These are phyloP conservation scores for Philaethria dido DNA, from an alignment of 2,888 invertebrate genomes.

Conservation along the genomic window DNA sequence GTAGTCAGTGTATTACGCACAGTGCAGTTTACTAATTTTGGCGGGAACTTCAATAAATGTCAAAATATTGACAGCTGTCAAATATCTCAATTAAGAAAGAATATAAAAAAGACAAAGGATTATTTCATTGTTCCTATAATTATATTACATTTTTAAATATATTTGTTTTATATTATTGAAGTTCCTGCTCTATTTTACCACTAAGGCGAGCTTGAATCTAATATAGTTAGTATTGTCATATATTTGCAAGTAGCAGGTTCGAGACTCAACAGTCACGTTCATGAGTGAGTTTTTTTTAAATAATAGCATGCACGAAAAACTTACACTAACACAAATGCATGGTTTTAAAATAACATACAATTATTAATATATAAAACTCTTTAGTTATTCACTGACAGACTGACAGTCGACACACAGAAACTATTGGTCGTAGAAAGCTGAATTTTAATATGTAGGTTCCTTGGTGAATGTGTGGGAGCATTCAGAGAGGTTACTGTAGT, in stretches of 20 bases:
- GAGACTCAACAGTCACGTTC: slow-evolving; percentile 26
- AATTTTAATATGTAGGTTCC: too few species aligned
- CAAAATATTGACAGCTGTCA: neutral
- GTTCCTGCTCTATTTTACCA: slow-evolving; percentile 53
- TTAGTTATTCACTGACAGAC: neutral
- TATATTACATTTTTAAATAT: neutral
- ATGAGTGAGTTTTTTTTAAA: slow-evolving; percentile 48
- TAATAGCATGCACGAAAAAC: slow-evolving; percentile 46
- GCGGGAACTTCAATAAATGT: slow-evolving; percentile 33
- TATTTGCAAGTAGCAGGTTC: slow-evolving; percentile 32
- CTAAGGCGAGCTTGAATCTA: slow-evolving; percentile 62
- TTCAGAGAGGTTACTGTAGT: too few species aligned
- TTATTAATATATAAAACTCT: neutral
- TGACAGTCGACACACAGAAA: neutral
- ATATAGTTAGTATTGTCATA: slow-evolving; percentile 28
- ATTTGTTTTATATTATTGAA: slow-evolving; percentile 34
- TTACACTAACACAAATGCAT: slow-evolving; percentile 29
- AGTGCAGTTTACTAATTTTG: slow-evolving; percentile 62
- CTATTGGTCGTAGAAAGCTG: too few species aligned
- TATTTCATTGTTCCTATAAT: neutral
- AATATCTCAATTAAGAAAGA: neutral
- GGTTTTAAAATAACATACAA: slow-evolving; percentile 16
- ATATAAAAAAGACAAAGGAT: neutral
- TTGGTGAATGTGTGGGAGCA: too few species aligned
- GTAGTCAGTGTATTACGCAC: slow-evolving; percentile 59